Base-by-base conservation (phyloP, 2,797 vertebrate genomes). In the Manis crassicaudata region DNA sequence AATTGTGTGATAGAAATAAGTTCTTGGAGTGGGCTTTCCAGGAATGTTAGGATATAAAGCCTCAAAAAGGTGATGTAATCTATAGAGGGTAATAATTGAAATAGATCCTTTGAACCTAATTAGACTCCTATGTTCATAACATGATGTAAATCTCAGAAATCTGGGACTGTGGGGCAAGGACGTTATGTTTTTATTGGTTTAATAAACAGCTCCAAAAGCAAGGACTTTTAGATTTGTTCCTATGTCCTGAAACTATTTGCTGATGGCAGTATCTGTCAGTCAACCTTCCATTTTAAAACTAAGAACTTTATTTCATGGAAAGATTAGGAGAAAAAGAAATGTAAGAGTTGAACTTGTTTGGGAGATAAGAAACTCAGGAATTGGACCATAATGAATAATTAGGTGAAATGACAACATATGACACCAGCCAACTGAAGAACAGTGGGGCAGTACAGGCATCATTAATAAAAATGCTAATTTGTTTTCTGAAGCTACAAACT, bases 281-380 rank as follows among this genome's bases (percentile, higher is more conserved):
- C 37, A 80, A 54, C 72, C 87, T 92, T 73, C 29, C 62, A 60
- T 29, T 46, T 68, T 60, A 92, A 94, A 94, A 76, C 32, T 52
- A 11, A 54, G 40, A 72, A 70, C 50, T 62, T 79, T 79, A 54
- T 7, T 72, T 92, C 37, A 63, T 1, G 72, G 83, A 65, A 85
- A 92, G 73, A 52, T 37, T 6, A 35, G 40, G 35, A 73, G 77
- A 87, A 92, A 88, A 50, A 63, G 35, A 67, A 68, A 23, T 17
- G 12, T 62, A 75, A 96, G 29, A 3, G 29, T 73, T 90, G 32
- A 72, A 91, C 65, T 29, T 91, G 3, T 43, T 52, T 35, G 23
- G 60, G 88, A 70, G 65, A 54, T 75, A 72, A 90, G 65, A 91
- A 96, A 82, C 13, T 60, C 32, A 72, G 86, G 43, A 23, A 60